Evolutionary conservation across 1,140 invertebrate genomes (phyloP).

Genomic region (Caerostris extrusa): DNA sequence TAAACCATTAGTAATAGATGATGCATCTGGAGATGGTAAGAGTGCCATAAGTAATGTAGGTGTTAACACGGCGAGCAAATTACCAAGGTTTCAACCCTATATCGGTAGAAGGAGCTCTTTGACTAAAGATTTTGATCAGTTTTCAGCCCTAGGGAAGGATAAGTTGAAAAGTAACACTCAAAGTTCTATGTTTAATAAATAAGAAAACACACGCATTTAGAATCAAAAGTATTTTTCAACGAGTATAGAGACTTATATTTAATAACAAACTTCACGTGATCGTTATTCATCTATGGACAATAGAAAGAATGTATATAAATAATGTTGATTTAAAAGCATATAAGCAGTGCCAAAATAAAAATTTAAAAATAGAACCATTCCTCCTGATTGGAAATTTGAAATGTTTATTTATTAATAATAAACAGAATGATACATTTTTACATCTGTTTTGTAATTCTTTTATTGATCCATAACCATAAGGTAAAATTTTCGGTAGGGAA

Average conservation of each 20-base stretch:
- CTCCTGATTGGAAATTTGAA: neutral
- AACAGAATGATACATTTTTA: neutral
- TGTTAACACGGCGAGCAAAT: constrained; percentile 38
- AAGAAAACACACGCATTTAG: neutral
- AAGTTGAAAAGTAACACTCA: constrained; percentile 20
- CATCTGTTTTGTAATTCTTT: neutral
- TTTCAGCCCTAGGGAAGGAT: constrained; percentile 38
- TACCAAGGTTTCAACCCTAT: constrained; percentile 65
- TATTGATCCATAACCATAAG: no score
- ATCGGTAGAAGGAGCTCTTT: constrained; percentile 49
- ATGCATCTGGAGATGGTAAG: constrained; percentile 38
- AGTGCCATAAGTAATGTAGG: constrained; percentile 58
- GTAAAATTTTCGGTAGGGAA: no score
- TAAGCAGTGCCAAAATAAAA: constrained; percentile 16
- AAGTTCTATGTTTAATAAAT: constrained; percentile 51
- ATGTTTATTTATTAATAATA: neutral
- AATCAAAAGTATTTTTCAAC: neutral
- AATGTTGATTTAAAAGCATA: neutral
- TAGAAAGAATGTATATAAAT: neutral
- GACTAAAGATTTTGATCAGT: constrained; percentile 58
- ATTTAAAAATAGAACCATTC: neutral
- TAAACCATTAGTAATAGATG: constrained; percentile 50
- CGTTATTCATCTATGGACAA: neutral
- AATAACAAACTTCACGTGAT: neutral
- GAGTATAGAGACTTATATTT: neutral